Evolutionary conservation across 2,113 vertebrate genomes (phyloP), one percentile per base, ranked within the genome.

Genomic region (Dromaius novaehollandiae): DNA sequence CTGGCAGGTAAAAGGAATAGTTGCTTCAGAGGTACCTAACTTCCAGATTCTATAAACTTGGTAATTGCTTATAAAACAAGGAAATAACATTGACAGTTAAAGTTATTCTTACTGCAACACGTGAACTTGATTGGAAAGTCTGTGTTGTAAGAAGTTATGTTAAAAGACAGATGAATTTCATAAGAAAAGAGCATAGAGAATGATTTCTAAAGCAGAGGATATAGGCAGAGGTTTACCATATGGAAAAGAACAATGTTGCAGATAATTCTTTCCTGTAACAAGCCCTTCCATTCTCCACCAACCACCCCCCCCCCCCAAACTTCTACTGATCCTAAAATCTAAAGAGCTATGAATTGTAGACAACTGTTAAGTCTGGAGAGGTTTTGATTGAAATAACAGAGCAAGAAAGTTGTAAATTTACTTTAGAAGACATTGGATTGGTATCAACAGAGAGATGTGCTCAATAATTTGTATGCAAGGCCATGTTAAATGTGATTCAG

Each of bases 91-190:
- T 87, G 82, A 75, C 40, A 71, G 56, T 32, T 73, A 73, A 73
- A 36, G 16, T 53, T 89, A 44, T 21, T 88, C 42, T 82, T 95
- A 68, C 48, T 78, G 71, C 86, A 93, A 61, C 22, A 90, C 63
- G 58, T 87, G 58, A 92, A 87, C 40, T 84, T 75, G 60, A 69
- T 46, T 51, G 44, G 28, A 65, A 8, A 58, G 44, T 66, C n/a
- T 76, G 82, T 92, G 71, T 58, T 78, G 56, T 50, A 61, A 56
- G 58, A 70, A 81, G 21, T 53, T 5, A 34, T 40, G 38, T 55
- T 81, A 60, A 82, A 28, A 36, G 40, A 26, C 14, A 53, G 12
- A 32, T 44, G 6, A 50, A 77, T 71, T 68, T 66, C 34, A 7
- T 36, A 77, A 34, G n/a, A 36, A 73, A 84, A 88, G 11, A 65